Conservation (phyloP, 2,113 vertebrate species). For the Otus sunia region DNA sequence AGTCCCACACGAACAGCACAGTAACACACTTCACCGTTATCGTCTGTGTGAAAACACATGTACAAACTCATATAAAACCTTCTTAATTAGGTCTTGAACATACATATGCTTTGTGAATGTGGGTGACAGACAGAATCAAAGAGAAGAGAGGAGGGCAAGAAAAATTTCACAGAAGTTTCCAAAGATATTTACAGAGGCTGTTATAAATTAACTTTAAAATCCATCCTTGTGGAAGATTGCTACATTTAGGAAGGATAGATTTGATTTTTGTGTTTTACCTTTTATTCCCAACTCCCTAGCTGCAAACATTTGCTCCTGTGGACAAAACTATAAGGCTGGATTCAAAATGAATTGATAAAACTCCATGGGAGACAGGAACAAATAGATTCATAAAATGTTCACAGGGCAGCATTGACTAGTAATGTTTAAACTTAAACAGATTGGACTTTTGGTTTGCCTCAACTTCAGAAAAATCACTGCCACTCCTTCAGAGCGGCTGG, state of each 20-base stretch:
- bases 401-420: not conserved
- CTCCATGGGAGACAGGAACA: not conserved
- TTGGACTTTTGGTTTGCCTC: conserved; percentile 34
- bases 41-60: conserved; percentile 50
- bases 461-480: not conserved
- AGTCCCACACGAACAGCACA: not conserved
- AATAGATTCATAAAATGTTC: not conserved
- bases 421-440: conserved; percentile 21
- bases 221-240: not conserved
- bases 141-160: not conserved
- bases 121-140: conserved; percentile 19
- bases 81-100: conserved; percentile 19
- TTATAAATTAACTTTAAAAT: conserved; percentile 50
- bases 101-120: conserved; percentile 24
- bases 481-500: not conserved
- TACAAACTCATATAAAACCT: conserved; percentile 27
- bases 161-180: conserved; percentile 26
- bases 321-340: not conserved
- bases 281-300: not conserved
- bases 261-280: not conserved
- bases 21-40: not conserved
- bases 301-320: not conserved
- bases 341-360: not conserved
- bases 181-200: conserved; percentile 28
- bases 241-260: not conserved